Base-by-base conservation (phyloP, 2,797 vertebrate genomes). In the Enteromius anoplus region DNA sequence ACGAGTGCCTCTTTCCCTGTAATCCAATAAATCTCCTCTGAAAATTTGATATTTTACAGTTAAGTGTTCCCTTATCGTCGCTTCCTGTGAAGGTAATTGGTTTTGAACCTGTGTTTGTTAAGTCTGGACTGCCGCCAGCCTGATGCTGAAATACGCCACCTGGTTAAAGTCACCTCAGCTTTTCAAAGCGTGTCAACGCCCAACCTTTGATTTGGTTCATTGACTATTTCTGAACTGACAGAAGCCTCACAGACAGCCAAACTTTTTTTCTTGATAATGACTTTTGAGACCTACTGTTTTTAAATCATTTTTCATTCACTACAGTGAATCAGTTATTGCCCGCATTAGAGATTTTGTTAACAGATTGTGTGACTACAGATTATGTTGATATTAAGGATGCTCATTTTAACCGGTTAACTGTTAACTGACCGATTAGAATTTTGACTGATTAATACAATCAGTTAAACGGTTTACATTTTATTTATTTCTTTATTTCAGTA, bases 1-100 rank as follows among this genome's bases (percentile, higher is more conserved):
- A 55, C 15, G 5, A 23, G 55, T 40, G 26, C 42, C 45, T 73
- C 71, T 76, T n/a, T 5, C 5, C 2, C 9, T 3, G 3, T 71
- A 86, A 83, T 77, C 40, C 47, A 70, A 71, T 81, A 82, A 72
- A 70, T 49, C 73, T 40, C 58, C 21, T 49, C n/a, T 66, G n/a
- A 58, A 64, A 80, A 68, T 23, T 19, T 26, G 32, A 66, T 84
- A 64, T 75, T 82, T 82, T 55, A 29, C 79, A 66, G 65, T 40
- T 84, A 83, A 81, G 72, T 45, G 26, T 49, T 60, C 72, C 45
- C 34, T 23, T 78, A 77, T 78, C 78, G 73, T 47, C 80, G 78
- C 85, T 77, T 83, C 73, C 78, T 81, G 80, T 81, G 84, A 86
- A 81, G 78, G 58, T 87, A 85, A 87, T 87, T 88, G 88, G 75